Base-by-base conservation (phyloP, 1,140 invertebrate genomes). In the Tenebrio molitor region DNA sequence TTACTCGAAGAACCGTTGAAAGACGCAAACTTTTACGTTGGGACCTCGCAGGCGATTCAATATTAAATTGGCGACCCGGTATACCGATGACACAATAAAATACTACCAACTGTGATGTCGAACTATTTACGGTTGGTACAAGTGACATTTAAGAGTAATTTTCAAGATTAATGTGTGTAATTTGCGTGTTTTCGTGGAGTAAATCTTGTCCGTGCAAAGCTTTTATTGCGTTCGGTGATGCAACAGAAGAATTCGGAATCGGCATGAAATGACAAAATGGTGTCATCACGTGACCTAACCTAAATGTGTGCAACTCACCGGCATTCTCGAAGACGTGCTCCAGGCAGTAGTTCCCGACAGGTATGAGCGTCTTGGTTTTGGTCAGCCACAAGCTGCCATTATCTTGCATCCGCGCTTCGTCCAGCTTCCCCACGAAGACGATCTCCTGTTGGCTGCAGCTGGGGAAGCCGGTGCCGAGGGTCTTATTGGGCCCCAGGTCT, bases 271-370 rank as follows among this genome's bases (percentile, higher is more conserved):
- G n/a, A n/a, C n/a, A n/a, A n/a, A n/a, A n/a, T n/a, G n/a, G n/a
- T n/a, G n/a, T n/a, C n/a, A n/a, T n/a, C 25, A 29, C 8, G 25
- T 29, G 25, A 8, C 25, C 25, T 29, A 29, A 29, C 25, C 25
- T 29, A 25, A 17, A 42, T n/a, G 12, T 53, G 10, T 2, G 10
- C 14, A 14, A 64, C 63, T 81, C 80, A 71, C 86, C 85, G 1
- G 85, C 82, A 34, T 83, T 76, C 77, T 87, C 86, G 41, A 84
- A 76, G 12, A 88, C 81, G 42, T 83, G 83, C 77, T 91, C 91
- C 67, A 91, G 82, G 80, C 91, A 92, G 82, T 88, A 91, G 65
- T 85, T 85, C 68, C 81, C 85, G 65, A 80, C 79, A 17, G 81
- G 80, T 75, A 88, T 82, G 66, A 82, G 78, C 53, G 83, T 75